phyloP scores from a whole-genome alignment of 2,797 vertebrate genomes.

The Enteromius thamalakanensis region DNA sequence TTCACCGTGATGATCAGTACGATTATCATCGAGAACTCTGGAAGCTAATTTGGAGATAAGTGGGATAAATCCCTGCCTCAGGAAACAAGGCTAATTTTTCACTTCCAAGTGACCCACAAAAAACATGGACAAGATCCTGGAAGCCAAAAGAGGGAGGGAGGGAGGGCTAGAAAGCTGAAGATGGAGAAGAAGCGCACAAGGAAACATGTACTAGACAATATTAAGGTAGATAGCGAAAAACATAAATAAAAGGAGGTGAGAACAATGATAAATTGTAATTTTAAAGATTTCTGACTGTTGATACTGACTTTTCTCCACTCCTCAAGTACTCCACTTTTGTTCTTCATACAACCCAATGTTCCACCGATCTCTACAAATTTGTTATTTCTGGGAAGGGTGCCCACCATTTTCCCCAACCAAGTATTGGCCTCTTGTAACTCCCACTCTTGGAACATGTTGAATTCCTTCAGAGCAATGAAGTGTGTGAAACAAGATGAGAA shows the following conservation, averaged over 20 bases:
- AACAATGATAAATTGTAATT: neutral
- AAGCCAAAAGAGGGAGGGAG: constrained; percentile 56
- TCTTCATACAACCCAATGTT: constrained; percentile 44
- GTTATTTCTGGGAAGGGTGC: constrained; percentile 70
- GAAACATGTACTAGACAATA: neutral
- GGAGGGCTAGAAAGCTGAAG: constrained; percentile 42
- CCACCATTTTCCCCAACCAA: constrained; percentile 63
- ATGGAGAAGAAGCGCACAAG: constrained; percentile 28
- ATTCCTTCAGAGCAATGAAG: constrained; percentile 72
- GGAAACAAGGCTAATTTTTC: constrained; percentile 77
- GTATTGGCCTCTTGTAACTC: constrained; percentile 66
- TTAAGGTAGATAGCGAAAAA: constrained; percentile 9
- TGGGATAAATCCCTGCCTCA: constrained; percentile 77
- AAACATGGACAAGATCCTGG: constrained; percentile 66
- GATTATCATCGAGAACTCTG: constrained; percentile 75
- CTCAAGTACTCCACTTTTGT: neutral
- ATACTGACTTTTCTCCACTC: constrained; percentile 35
- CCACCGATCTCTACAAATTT: constrained; percentile 62
- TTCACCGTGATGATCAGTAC: constrained; percentile 67
- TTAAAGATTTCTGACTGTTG: constrained; percentile 45
- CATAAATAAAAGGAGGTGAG: constrained; percentile 15
- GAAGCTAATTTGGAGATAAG: constrained; percentile 80
- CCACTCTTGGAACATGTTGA: constrained; percentile 65
- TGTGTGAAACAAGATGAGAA: constrained; percentile 68
- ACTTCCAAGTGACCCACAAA: constrained; percentile 78